Conservation (phyloP, 2,797 vertebrate genomes). For the Buphagus erythrorhynchus region DNA sequence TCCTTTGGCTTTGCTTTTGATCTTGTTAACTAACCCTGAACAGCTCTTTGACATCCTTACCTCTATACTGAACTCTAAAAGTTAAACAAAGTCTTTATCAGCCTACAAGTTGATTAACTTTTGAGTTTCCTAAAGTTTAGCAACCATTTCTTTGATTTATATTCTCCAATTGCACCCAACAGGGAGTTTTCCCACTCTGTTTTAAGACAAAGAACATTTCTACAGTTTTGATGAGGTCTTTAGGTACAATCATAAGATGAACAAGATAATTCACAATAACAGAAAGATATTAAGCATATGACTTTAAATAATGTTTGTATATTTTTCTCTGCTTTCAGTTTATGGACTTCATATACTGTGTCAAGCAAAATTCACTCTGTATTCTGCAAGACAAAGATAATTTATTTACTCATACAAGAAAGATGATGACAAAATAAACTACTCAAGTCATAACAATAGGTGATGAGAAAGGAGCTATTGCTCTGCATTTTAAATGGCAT, state of each 20-base stretch:
- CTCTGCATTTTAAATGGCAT: neutral
- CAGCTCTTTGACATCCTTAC: neutral
- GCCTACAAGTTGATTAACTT: neutral
- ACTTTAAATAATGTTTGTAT: neutral
- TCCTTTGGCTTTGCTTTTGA: neutral
- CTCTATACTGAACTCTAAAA: neutral
- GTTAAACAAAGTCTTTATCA: neutral
- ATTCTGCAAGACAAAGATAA: neutral
- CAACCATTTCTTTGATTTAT: neutral
- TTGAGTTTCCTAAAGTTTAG: neutral
- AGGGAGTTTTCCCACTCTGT: accelerated
- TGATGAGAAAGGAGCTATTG: neutral
- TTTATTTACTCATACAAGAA: neutral
- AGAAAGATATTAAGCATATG: neutral
- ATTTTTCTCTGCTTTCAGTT: neutral
- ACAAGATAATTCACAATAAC: neutral
- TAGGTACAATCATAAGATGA: neutral
- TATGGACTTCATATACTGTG: neutral
- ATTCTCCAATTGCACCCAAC: neutral
- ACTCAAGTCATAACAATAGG: neutral
- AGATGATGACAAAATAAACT: neutral
- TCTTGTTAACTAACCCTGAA: neutral
- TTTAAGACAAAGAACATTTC: neutral
- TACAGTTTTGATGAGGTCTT: neutral
- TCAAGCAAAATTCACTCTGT: neutral